phyloP scores from a whole-genome alignment of 1,140 invertebrate species.

The Lepidurus couesii region DNA sequence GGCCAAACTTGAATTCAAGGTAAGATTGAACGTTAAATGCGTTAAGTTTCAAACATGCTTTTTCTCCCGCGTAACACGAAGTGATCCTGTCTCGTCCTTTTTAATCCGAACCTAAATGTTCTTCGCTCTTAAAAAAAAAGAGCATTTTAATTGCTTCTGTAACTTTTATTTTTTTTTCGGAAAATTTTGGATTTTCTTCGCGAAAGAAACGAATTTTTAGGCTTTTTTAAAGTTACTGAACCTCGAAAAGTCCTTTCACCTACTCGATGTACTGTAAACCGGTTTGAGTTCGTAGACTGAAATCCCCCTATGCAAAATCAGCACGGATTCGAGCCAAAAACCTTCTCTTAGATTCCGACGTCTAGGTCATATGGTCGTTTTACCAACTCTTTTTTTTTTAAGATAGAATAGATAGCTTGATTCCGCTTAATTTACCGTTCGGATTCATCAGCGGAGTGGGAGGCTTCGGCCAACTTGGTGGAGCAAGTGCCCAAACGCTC shows the following conservation, averaged over 20 bases:
- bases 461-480: conserved; percentile 95
- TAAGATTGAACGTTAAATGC: too few relatives aligned
- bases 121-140: too few relatives aligned
- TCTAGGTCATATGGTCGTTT: background rate
- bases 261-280: background rate
- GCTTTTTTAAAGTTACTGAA: background rate
- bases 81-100: too few relatives aligned
- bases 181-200: too few relatives aligned
- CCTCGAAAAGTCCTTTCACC: background rate
- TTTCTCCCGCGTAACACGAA: too few relatives aligned
- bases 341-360: conserved; percentile 23
- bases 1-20: too few relatives aligned
- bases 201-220: background rate
- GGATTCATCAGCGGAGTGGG: conserved; percentile 97
- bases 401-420: background rate
- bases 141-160: background rate
- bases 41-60: too few relatives aligned
- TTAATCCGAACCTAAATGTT: too few relatives aligned
- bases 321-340: conserved; percentile 16
- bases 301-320: background rate
- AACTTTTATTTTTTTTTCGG: background rate
- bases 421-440: conserved; percentile 73
- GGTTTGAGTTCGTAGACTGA: background rate
- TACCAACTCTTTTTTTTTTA: background rate
- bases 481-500: conserved; percentile 93